Base-by-base conservation (phyloP, 2,797 vertebrate species). In the Pogoniulus pusillus region DNA sequence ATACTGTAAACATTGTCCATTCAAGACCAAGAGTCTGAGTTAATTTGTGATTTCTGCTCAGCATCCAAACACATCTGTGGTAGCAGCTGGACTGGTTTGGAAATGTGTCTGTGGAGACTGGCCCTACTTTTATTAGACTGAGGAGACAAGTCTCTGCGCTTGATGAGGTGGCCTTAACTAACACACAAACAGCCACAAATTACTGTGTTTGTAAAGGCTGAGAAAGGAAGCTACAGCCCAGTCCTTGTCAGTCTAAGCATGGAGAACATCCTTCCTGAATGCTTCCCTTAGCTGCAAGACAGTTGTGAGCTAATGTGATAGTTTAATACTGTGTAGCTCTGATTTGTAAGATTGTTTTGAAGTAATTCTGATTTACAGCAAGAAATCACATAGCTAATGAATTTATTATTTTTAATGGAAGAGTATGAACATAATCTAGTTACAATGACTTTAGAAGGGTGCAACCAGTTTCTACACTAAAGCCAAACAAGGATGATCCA, bases 341-440 rank as follows among this genome's bases (percentile, higher is more conserved):
- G 2, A 37, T 79, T 91, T 77, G 26, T 58, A 51, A 64, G 30
- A 70, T 47, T 77, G n/a, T 77, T 92, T 90, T 76, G 64, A 90
- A 86, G 51, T 59, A 88, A 49, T 76, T 79, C 49, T 82, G 64
- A 70, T 90, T 90, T 93, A 63, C 54, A 68, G 51, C 41, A 76
- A 79, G 41, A 65, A 88, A 64, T 82, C 69, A 71, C 27, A 66
- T 24, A 94, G 37, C 54, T 91, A 94, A 93, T 77, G 14, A 78
- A 71, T 1, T 72, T 65, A 60, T 70, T 64, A 15, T 57, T 87
- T 91, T 84, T 63, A 47, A 12, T 77, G 63, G 41, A 77, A 82
- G 54, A 77, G 58, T 68, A 75, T 78, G n/a, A 79, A 22, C 53
- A 70, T 87, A 77, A 91, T 89, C 34, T 66, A 75, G 34, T 72